Percentiles rank a stretch among this genome's conserved stretches.
Conservation (phyloP, 2,888 invertebrate species). For the Thereva unica region DNA sequence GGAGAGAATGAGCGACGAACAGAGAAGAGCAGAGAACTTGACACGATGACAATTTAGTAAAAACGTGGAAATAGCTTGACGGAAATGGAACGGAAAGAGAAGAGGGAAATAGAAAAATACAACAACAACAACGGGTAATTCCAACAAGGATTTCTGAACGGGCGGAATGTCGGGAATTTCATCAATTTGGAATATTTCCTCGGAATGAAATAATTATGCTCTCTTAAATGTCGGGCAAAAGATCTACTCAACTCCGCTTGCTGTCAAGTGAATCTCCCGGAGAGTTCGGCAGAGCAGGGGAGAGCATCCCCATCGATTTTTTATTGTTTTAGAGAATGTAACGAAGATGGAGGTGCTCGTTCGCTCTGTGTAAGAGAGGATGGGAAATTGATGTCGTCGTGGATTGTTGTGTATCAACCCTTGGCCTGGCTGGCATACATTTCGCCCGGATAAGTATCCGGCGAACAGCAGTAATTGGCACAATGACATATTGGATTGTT, state of each 20-base stretch:
- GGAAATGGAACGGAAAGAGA: no score
- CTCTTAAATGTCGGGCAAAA: neutral
- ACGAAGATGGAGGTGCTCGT: no score
- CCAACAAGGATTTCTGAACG: no score
- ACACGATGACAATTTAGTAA: no score
- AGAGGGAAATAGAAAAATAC: no score
- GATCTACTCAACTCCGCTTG: neutral
- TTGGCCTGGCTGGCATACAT: slow-evolving; percentile 36
- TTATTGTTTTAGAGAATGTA: slow-evolving; percentile 15
- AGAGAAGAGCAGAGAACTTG: no score
- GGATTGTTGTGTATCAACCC: slow-evolving; percentile 28
- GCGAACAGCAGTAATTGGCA: slow-evolving; percentile 27
- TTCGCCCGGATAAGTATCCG: slow-evolving; percentile 8
- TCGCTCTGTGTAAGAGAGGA: neutral
- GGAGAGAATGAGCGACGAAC: no score
- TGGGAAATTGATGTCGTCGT: slow-evolving; percentile 21
- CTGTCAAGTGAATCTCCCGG: neutral
- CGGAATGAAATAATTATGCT: no score
- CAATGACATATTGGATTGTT: slow-evolving; percentile 21
- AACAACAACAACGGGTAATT: no score
- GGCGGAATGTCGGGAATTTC: no score
- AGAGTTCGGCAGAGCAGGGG: neutral
- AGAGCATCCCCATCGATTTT: slow-evolving; percentile 17
- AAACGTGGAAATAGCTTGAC: no score
- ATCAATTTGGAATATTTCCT: no score